Conservation (phyloP, 2,797 vertebrate species). For the Falco rusticolus region DNA sequence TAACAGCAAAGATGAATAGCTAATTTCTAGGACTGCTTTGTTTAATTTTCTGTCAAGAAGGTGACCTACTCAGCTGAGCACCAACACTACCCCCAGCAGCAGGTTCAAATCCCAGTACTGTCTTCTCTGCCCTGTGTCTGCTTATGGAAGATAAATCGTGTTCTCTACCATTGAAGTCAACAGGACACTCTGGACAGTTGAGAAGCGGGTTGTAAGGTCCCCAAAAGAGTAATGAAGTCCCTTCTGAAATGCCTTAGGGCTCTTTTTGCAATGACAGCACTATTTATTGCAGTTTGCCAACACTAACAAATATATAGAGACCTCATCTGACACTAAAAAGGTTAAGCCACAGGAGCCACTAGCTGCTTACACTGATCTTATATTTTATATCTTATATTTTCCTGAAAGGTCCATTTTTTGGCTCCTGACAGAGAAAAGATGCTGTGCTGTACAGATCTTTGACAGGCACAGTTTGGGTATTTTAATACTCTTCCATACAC, state of each 20-base stretch:
- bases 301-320: neutral
- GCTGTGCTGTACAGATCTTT: neutral
- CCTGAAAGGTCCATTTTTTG: neutral
- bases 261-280: neutral
- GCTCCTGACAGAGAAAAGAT: neutral
- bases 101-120: neutral
- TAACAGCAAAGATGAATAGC: neutral
- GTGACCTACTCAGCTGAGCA: constrained; percentile 3
- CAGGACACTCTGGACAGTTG: neutral
- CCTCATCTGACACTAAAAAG: neutral
- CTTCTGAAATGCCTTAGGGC: neutral
- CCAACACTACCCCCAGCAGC: neutral
- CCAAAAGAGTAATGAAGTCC: neutral
- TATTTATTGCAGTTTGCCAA: neutral
- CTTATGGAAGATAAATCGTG: neutral
- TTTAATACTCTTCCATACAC: neutral
- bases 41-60: constrained; percentile 11
- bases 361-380: neutral
- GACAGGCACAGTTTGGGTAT: neutral
- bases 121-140: neutral
- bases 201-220: neutral
- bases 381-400: neutral
- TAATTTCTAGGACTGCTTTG: neutral
- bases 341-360: neutral
- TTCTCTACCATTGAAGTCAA: neutral